Base-by-base conservation (phyloP, 2,797 vertebrate species). In the Hyperoplus immaculatus region DNA sequence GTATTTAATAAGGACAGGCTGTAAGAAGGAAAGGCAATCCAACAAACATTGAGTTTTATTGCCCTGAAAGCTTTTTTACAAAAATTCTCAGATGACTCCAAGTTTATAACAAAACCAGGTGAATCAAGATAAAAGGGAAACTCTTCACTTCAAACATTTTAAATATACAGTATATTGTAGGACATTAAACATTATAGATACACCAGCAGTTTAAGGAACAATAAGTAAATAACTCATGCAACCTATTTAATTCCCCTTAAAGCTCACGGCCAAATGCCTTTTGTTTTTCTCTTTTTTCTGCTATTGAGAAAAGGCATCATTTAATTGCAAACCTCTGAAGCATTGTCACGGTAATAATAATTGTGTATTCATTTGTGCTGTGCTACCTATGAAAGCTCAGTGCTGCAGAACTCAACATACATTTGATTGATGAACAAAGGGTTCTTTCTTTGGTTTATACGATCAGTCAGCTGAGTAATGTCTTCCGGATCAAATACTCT, bases 401-500 rank as follows among this genome's bases (percentile, higher is more conserved):
- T 77, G 77, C 79, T 55, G 68, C 68, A 72, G 61, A 43, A 16
- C 50, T 60, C 39, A 29, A 70, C 61, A 87, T 80, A 84, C 72
- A 89, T 87, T 53, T 82, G 59, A 86, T 50, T 82, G 75, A 87
- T 75, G 72, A 78, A 81, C 61, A 65, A 43, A 73, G 51, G 67
- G 29, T 29, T 68, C 64, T 54, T 61, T 78, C 80, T 73, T 55
- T 2, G 6, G 69, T 91, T 90, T 82, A 84, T 77, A 76, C 51
- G 67, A 91, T 78, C 80, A 47, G 68, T 80, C 81, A 60, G 69
- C 81, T 82, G 84, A 87, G 88, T 89, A 83, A 4, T 29, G 86
- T 85, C 84, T 84, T 75, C 81, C 61, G 81, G 57, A 87, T 89
- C 78, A 87, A 86, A 89, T 87, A 70, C 74, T 80, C 79, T 83